These are phyloP conservation scores for Podarcis cretensis DNA, from an alignment of 2,113 vertebrate genomes.

Conservation along the genomic window DNA sequence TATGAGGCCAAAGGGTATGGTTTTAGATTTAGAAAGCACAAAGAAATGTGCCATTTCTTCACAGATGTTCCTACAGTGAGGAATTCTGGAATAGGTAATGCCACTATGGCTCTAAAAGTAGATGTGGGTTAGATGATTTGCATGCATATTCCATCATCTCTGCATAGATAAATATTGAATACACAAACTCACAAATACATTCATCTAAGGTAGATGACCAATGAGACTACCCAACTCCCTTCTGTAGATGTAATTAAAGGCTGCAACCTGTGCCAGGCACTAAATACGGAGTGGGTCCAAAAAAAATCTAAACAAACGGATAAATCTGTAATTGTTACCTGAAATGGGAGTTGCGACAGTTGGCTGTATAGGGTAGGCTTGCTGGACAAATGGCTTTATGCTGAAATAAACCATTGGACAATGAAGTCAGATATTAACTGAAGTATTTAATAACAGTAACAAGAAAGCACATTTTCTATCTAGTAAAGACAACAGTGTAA, in stretches of 20 bases:
- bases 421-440: not conserved
- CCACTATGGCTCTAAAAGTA: not conserved
- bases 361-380: slow-evolving; percentile 95
- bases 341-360: slow-evolving; percentile 93
- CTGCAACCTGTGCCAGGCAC: not conserved
- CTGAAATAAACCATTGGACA: slow-evolving; percentile 73
- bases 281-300: not conserved
- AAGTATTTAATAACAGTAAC: not conserved
- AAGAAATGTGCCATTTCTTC: not conserved
- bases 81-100: not conserved
- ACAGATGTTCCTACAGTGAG: not conserved
- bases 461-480: not conserved
- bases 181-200: not conserved
- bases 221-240: not conserved
- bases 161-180: not conserved
- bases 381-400: slow-evolving; percentile 96
- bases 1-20: not conserved
- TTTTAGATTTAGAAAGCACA: not conserved
- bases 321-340: slow-evolving; percentile 79
- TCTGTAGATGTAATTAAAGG: not conserved
- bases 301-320: slow-evolving; percentile 14
- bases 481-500: not conserved
- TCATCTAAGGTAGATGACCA: not conserved
- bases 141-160: not conserved
- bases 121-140: not conserved